Evolutionary conservation across 2,888 invertebrate species (phyloP).

Genomic region (Caprella mutica): DNA sequence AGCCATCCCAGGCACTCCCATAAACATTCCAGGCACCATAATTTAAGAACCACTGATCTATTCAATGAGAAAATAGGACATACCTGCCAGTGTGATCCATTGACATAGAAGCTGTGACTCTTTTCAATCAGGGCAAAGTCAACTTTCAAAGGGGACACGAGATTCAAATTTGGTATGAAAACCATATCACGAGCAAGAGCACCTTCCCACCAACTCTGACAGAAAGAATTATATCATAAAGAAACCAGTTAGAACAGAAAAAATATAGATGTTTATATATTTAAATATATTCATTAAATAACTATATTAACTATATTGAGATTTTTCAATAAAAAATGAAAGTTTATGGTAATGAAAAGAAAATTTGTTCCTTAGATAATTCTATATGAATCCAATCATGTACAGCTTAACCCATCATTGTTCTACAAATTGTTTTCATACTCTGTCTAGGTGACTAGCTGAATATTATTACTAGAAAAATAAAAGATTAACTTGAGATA

Average conservation of each 20-base stretch:
- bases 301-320: not conserved
- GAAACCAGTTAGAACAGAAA: not conserved
- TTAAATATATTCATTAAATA: not conserved
- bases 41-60: not conserved
- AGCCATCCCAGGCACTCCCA: not conserved
- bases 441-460: too few relatives aligned
- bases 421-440: too few relatives aligned
- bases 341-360: too few relatives aligned
- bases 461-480: not conserved
- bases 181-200: slow-evolving; percentile 2
- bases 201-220: slow-evolving; percentile 16
- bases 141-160: not conserved
- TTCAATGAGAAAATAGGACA: not conserved
- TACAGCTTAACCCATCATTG: too few relatives aligned
- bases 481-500: not conserved
- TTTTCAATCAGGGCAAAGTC: slow-evolving; percentile 4
- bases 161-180: not conserved
- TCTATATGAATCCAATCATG: too few relatives aligned
- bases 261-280: not conserved
- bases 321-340: not conserved
- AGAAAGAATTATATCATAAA: not conserved
- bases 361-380: too few relatives aligned
- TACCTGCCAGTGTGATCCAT: slow-evolving; percentile 53
- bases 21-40: too few relatives aligned
- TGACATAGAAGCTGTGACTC: slow-evolving; percentile 46